Base-by-base conservation (phyloP, 2,113 vertebrate genomes). In the Tinamus guttatus region DNA sequence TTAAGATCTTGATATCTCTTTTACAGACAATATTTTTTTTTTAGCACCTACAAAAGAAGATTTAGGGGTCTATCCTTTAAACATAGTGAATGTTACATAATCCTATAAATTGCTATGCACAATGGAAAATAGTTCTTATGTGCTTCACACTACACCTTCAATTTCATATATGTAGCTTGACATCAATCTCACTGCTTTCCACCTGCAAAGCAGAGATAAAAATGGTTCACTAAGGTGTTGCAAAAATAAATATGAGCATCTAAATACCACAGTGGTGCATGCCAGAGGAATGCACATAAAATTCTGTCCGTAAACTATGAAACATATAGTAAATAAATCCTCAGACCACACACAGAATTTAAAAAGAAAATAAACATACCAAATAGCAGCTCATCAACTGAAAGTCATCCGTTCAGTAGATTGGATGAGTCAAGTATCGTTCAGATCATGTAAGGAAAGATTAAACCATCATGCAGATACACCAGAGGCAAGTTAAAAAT, bases 331-430 rank as follows among this genome's bases (percentile, higher is more conserved):
- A 89, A 97, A 92, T 90, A 91, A 93, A 92, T 87, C 70, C 58
- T 87, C 47, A 93, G 95, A 81, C 95, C 86, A 82, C 94, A 96
- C 96, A 95, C 86, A 81, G 52, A 79, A 92, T 91, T 87, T 90
- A 40, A 79, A 92, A 68, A 0, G 0, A 81, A 92, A 94, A 89
- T 58, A 58, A 58, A 58, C 54, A 21, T 87, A 52, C 87, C 93
- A 79, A 89, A 95, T 85, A 89, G 84, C 95, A 94, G 94, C 84
- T 91, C 93, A 89, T 92, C 94, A 90, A 54, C 89, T 87, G 93
- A 71, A 92, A 13, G 5, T 84, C 89, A 73, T 79, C 70, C 41
- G 87, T 78, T 93, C 94, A 79, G 77, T 84, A 83, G 47, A 79
- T n/a, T 81, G 92, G 87, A 47, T 71, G 81, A 94, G 70, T 94